Conservation (phyloP, 2,888 invertebrate genomes). For the Dryomyza anilis region DNA sequence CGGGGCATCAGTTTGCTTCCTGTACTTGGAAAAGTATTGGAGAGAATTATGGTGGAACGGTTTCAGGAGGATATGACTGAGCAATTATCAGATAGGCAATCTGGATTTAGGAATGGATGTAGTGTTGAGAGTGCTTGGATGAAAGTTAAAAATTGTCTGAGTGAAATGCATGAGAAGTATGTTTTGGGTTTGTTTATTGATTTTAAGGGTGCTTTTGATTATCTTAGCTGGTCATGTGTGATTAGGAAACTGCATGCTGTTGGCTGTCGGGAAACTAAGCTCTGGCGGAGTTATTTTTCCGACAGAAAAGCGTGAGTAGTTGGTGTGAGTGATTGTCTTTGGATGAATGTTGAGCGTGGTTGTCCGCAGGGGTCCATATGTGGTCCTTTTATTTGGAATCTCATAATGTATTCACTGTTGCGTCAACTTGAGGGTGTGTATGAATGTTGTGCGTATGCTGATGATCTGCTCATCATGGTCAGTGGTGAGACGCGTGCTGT, state of each 20-base stretch:
- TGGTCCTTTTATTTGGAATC: slow-evolving; percentile 36
- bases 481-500: no score
- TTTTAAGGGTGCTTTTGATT: neutral
- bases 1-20: slow-evolving; percentile 32
- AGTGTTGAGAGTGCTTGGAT: no score
- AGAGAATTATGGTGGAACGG: slow-evolving; percentile 26
- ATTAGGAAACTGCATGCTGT: neutral
- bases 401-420: slow-evolving; percentile 32
- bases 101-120: slow-evolving; percentile 16
- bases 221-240: neutral
- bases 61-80: slow-evolving; percentile 11
- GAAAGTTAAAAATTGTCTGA: neutral
- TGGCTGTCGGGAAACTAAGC: slow-evolving; percentile 15
- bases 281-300: slow-evolving; percentile 19
- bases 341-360: slow-evolving; percentile 14
- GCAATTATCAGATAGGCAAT: neutral
- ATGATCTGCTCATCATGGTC: slow-evolving; percentile 26
- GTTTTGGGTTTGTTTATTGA: slow-evolving; percentile 16
- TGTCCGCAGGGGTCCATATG: slow-evolving; percentile 32
- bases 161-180: slow-evolving; percentile 3
- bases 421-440: slow-evolving; percentile 1
- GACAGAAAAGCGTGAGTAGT: neutral
- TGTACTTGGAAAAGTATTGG: slow-evolving; percentile 34
- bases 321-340: neutral
- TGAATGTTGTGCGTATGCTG: slow-evolving; percentile 21